A percentile compares a stretch with the other conserved stretches of the same genome.
Conservation (phyloP, 2,797 vertebrate genomes). For the Hylomyscus alleni region DNA sequence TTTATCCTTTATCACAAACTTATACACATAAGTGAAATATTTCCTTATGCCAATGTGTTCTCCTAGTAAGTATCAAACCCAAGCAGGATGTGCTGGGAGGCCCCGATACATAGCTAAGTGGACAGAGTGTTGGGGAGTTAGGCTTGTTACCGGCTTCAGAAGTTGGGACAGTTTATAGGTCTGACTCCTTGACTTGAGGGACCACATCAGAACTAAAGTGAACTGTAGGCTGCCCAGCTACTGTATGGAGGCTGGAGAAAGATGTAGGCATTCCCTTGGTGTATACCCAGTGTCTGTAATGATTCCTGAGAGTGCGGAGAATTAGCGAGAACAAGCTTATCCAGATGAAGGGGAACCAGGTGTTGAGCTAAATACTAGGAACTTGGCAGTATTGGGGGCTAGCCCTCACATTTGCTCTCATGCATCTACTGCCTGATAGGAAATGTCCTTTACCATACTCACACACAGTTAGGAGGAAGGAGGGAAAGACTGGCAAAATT, state of each 20-base stretch:
- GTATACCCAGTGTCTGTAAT: neutral
- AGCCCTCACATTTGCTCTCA: neutral
- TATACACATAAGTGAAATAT: neutral
- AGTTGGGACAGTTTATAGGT: neutral
- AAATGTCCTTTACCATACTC: neutral
- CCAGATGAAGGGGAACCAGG: neutral
- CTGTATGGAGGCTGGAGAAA: neutral
- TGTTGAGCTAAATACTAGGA: conserved; percentile 8
- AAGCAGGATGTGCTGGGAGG: neutral
- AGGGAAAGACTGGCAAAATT: neutral
- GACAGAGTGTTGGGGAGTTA: neutral
- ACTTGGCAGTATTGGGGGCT: neutral
- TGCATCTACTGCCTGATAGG: neutral
- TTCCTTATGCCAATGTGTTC: neutral
- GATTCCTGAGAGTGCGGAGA: neutral
- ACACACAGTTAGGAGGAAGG: neutral
- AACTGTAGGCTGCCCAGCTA: neutral
- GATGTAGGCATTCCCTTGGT: neutral
- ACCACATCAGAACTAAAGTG: neutral
- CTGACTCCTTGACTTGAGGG: neutral
- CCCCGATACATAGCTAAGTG: neutral
- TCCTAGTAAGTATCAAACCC: neutral
- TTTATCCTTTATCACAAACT: neutral
- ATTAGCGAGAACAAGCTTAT: neutral
- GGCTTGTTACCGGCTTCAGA: neutral